Evolutionary conservation across 2,888 invertebrate genomes (phyloP), one percentile per base, ranked within the genome.

Genomic region (Bembecia ichneumoniformis): DNA sequence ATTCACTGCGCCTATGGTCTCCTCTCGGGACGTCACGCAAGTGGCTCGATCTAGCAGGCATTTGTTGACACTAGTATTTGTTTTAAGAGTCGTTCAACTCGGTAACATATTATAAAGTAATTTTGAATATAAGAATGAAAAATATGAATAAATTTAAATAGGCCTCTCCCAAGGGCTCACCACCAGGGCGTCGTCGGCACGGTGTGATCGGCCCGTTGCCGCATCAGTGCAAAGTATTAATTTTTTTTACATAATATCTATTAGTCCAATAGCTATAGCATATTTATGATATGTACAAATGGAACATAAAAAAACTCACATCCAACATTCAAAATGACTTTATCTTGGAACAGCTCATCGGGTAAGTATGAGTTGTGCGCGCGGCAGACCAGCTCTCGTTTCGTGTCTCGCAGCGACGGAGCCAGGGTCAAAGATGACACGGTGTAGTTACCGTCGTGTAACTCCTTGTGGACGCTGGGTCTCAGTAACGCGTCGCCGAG

Each of bases 381-480:
- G 3, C 69, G 60, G 55, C 86, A 86, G 5, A 66, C 58, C 16
- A 86, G 62, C n/a, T 70, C 62, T 1, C 65, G 71, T 2, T 63
- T 64, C 44, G 60, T 58, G 53, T 82, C 75, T 0, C 65, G 64
- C 1, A 79, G 56, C 0, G 80, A 75, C 0, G 80, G 77, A 2
- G 74, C 69, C 43, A 83, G 59, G 0, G 79, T 77, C 49, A 86
- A 57, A 0, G 83, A 80, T 0, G 86, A 86, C 2, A 86, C 77
- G 0, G 83, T 83, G 56, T 74, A 83, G 59, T 84, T 82, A 0
- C 84, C 86, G 43, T 82, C 80, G 49, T 79, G 76, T 0, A 78
- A 64, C 50, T 84, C 84, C 86, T 82, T 84, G 49, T 84, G 84
- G 0, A 77, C 74, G 7, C 55, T 78, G 0, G 84, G 70, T 15